phyloP scores from a whole-genome alignment of 2,113 vertebrate genomes.

The Tenebrosternarchus preto region DNA sequence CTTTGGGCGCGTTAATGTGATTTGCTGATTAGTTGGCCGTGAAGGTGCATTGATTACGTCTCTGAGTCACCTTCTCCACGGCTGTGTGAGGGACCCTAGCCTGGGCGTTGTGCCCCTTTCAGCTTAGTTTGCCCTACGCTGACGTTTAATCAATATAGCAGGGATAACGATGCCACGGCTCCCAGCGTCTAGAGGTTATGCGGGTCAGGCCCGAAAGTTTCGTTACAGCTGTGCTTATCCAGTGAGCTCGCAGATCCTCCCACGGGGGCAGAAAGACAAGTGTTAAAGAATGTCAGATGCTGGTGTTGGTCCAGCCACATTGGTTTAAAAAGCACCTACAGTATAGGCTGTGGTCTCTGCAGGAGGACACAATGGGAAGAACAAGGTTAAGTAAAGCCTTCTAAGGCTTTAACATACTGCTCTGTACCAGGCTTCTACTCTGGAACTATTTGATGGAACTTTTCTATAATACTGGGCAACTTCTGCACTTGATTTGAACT shows the following conservation, averaged over 20 bases:
- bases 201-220: neutral
- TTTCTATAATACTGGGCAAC: too few species aligned
- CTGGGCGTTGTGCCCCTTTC: neutral
- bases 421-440: too few species aligned
- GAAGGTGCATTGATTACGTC: slow-evolving; percentile 1
- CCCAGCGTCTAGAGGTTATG: slow-evolving; percentile 20
- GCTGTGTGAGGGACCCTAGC: neutral
- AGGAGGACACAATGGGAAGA: too few species aligned
- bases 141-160: slow-evolving; percentile 7
- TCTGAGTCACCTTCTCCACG: slow-evolving; percentile 1
- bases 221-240: neutral
- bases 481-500: too few species aligned
- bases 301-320: too few species aligned
- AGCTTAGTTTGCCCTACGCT: neutral
- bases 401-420: too few species aligned
- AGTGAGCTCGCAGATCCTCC: neutral
- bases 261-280: neutral
- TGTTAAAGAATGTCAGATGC: too few species aligned
- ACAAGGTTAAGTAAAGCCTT: too few species aligned
- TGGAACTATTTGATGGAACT: too few species aligned
- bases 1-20: neutral
- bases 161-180: neutral
- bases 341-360: too few species aligned
- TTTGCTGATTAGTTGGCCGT: neutral
- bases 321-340: too few species aligned